phyloP scores from a whole-genome alignment of 2,113 vertebrate genomes.

The Eolophus roseicapilla region DNA sequence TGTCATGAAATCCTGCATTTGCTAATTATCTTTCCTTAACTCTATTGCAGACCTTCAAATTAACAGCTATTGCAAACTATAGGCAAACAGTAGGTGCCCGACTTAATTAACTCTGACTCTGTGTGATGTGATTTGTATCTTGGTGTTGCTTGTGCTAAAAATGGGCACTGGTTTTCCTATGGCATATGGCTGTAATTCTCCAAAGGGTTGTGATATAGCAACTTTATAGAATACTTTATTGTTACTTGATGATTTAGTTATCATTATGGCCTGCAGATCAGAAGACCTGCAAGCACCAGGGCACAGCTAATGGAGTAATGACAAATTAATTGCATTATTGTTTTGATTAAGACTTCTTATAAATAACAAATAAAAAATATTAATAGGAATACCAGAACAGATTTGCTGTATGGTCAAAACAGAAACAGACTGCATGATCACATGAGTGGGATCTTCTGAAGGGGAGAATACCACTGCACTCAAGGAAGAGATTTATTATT shows the following conservation, averaged over 20 bases:
- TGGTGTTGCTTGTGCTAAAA: not conserved
- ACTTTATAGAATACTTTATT: not conserved
- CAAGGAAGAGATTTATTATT: not conserved
- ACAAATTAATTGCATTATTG: not conserved
- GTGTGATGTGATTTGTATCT: conserved; percentile 15
- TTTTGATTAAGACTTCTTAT: not conserved
- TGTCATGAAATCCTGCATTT: not conserved
- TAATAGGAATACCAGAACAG: not conserved
- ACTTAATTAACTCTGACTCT: conserved; percentile 56
- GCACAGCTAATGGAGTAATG: not conserved
- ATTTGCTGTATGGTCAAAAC: not conserved
- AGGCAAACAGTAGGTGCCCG: conserved; percentile 45
- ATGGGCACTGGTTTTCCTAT: not conserved
- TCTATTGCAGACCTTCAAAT: conserved; percentile 5
- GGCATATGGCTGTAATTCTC: conserved; percentile 22
- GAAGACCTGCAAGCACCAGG: not conserved
- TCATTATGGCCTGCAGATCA: not conserved
- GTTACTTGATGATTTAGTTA: not conserved
- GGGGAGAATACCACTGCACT: not conserved
- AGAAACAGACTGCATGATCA: not conserved
- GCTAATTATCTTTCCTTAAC: conserved; percentile 4
- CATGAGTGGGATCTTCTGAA: not conserved
- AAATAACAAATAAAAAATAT: not conserved
- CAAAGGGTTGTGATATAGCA: not conserved
- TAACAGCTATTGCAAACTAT: conserved; percentile 8